Evolutionary conservation across 2,797 vertebrate genomes (phyloP).

Genomic region (Danio kyathit): DNA sequence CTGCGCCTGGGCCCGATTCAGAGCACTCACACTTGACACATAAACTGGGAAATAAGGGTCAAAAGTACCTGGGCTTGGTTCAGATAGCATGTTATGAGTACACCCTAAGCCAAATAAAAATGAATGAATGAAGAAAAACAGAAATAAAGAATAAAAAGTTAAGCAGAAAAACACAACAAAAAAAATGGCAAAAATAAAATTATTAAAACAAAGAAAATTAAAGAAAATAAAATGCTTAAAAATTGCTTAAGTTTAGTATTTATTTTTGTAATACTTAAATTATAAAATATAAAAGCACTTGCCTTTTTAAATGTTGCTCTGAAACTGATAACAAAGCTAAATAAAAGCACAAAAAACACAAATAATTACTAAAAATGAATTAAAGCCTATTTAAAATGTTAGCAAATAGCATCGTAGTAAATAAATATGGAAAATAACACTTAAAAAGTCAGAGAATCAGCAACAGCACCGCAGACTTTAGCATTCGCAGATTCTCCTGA

Average conservation of each 20-base stretch:
- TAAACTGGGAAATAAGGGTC: too few relatives aligned
- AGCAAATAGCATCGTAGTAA: background rate
- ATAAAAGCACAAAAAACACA: background rate
- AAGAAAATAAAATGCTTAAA: background rate
- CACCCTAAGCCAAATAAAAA: too few relatives aligned
- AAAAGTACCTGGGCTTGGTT: too few relatives aligned
- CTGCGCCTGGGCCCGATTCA: too few relatives aligned
- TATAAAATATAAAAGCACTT: background rate
- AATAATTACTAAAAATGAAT: background rate
- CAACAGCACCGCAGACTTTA: background rate
- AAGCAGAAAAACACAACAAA: background rate
- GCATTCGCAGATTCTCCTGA: slow-evolving; percentile 23
- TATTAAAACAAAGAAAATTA: background rate
- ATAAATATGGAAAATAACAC: background rate
- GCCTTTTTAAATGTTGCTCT: background rate
- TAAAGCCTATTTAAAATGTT: background rate
- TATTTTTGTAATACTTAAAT: background rate
- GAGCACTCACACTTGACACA: too few relatives aligned
- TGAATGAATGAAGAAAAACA: background rate
- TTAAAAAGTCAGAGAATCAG: background rate
- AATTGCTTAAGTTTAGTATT: background rate
- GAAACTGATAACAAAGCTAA: background rate
- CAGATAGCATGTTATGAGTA: too few relatives aligned
- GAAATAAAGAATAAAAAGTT: background rate
- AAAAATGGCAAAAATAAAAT: background rate